These are phyloP conservation scores for Pelochelys cantorii DNA, from an alignment of 2,797 vertebrate genomes.

Conservation along the genomic window DNA sequence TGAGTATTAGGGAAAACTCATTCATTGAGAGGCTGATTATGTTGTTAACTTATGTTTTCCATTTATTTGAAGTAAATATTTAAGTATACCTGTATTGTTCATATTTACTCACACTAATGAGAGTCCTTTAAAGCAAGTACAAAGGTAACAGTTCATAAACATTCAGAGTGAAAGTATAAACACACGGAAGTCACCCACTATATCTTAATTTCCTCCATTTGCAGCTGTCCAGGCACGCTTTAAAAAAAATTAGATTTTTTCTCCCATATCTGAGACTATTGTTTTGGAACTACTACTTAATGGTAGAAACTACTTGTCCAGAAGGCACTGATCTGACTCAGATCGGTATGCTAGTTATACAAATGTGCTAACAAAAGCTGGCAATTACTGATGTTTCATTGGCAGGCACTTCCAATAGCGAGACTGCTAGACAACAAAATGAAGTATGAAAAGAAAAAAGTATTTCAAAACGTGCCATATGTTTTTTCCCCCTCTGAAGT, in stretches of 20 bases:
- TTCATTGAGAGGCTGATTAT: slow-evolving; percentile 1
- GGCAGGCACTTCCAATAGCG: slow-evolving; percentile 46
- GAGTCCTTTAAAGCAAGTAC: neutral
- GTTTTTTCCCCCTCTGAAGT: neutral
- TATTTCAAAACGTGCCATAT: slow-evolving; percentile 52
- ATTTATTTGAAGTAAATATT: slow-evolving; percentile 49
- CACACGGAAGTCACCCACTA: slow-evolving; percentile 4
- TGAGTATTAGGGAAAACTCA: slow-evolving; percentile 31
- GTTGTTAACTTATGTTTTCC: slow-evolving; percentile 4
- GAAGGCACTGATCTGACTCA: neutral
- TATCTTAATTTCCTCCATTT: neutral
- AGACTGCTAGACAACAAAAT: slow-evolving; percentile 51
- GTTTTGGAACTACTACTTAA: slow-evolving; percentile 24
- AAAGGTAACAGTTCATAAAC: neutral
- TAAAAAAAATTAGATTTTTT: slow-evolving; percentile 24
- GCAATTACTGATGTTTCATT: slow-evolving; percentile 28
- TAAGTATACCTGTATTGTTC: neutral
- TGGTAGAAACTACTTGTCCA: neutral
- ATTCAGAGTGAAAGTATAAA: slow-evolving; percentile 15
- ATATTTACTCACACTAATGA: slow-evolving; percentile 43
- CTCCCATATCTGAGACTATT: neutral
- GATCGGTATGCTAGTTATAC: neutral
- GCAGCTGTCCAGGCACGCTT: neutral
- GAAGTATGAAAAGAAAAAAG: slow-evolving; percentile 37
- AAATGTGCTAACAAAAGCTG: neutral